phyloP scores from a whole-genome alignment of 1,140 invertebrate species.

The Pentalonia nigronervosa region DNA sequence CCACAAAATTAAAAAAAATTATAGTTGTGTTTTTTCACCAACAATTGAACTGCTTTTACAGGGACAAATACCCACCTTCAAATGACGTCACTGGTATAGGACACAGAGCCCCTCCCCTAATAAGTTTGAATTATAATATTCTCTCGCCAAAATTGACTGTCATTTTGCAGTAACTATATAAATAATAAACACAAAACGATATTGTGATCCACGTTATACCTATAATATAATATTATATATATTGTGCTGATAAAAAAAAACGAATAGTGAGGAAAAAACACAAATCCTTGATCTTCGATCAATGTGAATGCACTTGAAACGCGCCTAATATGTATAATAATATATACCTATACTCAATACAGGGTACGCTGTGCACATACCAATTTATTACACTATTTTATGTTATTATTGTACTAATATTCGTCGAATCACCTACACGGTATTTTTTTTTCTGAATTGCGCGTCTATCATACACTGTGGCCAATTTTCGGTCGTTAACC shows the following conservation, averaged over 20 bases:
- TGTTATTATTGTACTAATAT: neutral
- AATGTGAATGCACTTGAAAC: constrained; percentile 24
- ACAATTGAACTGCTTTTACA: too few species aligned
- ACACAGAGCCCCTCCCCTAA: neutral
- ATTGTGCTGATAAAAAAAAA: neutral
- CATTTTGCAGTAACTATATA: neutral
- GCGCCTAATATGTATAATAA: neutral
- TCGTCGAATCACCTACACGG: neutral
- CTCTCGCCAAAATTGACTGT: neutral
- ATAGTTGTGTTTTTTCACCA: too few species aligned
- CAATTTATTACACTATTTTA: neutral
- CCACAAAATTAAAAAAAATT: too few species aligned
- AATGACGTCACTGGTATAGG: neutral
- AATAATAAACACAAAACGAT: neutral
- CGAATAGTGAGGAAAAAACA: neutral
- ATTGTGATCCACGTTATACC: neutral
- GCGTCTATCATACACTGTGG: neutral
- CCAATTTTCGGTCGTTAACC: constrained; percentile 19
- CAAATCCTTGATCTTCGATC: neutral
- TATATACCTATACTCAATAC: neutral
- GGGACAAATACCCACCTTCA: too few species aligned
- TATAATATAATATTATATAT: neutral
- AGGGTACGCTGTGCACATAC: neutral
- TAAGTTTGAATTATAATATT: neutral
- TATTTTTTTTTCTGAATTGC: neutral